Percentiles rank a stretch among this genome's conserved stretches.
phyloP scores from a whole-genome alignment of 2,113 vertebrate species.

The Vanacampus margaritifer region DNA sequence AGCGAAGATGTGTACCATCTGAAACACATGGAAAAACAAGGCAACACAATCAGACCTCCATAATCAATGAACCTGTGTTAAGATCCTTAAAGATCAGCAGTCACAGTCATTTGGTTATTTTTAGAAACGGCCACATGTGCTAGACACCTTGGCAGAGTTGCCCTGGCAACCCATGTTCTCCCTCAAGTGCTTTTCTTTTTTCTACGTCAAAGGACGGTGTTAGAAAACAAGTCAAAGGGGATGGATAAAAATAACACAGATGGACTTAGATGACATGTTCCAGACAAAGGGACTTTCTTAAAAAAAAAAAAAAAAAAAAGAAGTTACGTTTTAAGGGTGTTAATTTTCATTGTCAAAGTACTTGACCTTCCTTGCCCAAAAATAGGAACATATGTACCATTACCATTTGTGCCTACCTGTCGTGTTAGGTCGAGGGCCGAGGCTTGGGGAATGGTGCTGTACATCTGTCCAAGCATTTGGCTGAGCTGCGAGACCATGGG shows the following conservation, averaged over 20 bases:
- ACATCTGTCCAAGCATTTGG: slow-evolving; percentile 99
- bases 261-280: background rate
- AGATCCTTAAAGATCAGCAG: background rate
- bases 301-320: background rate
- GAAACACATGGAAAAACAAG: slow-evolving; percentile 45
- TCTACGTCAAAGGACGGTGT: background rate
- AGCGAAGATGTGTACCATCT: slow-evolving; percentile 99
- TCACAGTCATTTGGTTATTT: background rate
- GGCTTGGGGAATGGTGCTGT: slow-evolving; percentile 98
- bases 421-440: slow-evolving; percentile 95
- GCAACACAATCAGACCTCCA: slow-evolving; percentile 28
- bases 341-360: background rate
- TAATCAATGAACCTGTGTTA: background rate
- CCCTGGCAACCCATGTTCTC: background rate
- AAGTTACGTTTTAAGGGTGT: background rate
- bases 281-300: no score
- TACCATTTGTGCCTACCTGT: slow-evolving; percentile 75
- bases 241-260: background rate
- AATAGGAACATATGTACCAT: no score
- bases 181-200: background rate
- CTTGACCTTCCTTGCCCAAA: no score
- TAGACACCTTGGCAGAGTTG: background rate
- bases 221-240: background rate
- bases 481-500: slow-evolving; percentile 98
- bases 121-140: background rate